Evolutionary conservation across 2,113 vertebrate species (phyloP).

Genomic region (Thunnus maccoyii): DNA sequence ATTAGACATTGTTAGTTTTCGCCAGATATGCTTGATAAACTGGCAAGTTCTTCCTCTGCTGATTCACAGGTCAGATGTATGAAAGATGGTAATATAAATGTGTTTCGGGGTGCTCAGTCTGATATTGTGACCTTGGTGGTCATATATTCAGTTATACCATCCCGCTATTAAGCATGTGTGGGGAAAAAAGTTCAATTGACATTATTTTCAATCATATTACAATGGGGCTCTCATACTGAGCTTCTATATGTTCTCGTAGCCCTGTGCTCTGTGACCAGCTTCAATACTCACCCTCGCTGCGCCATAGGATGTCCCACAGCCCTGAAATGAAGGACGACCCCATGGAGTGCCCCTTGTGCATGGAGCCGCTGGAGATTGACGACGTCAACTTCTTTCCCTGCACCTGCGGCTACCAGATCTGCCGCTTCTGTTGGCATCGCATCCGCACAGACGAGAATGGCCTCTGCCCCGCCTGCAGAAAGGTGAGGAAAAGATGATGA

Average conservation of each 20-base stretch:
- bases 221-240: constrained; percentile 10
- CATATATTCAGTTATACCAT: neutral
- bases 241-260: constrained; percentile 48
- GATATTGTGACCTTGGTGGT: neutral
- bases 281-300: constrained; percentile 58
- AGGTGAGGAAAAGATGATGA: constrained; percentile 83
- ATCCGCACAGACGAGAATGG: constrained; percentile 99
- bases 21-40: neutral
- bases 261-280: constrained; percentile 68
- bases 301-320: constrained; percentile 96
- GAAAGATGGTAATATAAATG: neutral
- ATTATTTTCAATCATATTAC: neutral
- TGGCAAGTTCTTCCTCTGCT: neutral
- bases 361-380: constrained; percentile 99
- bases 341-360: constrained; percentile 99
- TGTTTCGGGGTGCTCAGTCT: neutral
- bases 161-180: neutral
- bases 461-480: constrained; percentile 99
- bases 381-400: constrained; percentile 99
- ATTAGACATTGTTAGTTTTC: no score
- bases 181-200: neutral
- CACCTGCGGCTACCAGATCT: constrained; percentile 99
- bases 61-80: neutral
- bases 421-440: constrained; percentile 99
- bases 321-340: constrained; percentile 98